Base-by-base conservation (phyloP, 1,140 invertebrate genomes). In the Danaus melanippus region DNA sequence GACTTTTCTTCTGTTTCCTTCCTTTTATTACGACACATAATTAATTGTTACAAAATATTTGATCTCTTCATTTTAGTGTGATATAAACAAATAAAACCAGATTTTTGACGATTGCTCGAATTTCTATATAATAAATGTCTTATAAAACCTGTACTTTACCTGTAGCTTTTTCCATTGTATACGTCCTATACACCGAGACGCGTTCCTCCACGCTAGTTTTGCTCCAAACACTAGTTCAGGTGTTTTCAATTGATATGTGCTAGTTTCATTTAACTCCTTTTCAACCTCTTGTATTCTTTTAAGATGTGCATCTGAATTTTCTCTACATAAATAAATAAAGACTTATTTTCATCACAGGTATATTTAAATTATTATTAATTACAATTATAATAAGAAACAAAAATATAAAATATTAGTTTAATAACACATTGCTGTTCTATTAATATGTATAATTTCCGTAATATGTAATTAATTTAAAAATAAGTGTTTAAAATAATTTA, bases 141-240 rank as follows among this genome's bases (percentile, higher is more conserved):
- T 32, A 32, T 32, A 32, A 32, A 32, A 32, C 10, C 17, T 43
- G 11, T 39, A 48, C 44, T 11, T n/a, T 43, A 97, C 96, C 91
- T 98, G 95, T 65, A 98, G 73, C 88, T 97, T 98, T 0, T 95
- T 95, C 97, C 96, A 98, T 74, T 98, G 96, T 74, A 98, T 98
- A 61, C 97, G 88, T 0, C 96, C 97, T 66, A 98, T 98, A 76
- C 97, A 98, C 41, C 97, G 88, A 0, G 93, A 90, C 1, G 96
- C 94, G 83, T 98, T 98, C 64, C 97, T 90, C 97, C 97, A 98
- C 0, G 94, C 96, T 56, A 96, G 87, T 87, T 98, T 98, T 0
- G 96, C 95, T 6, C 96, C 97, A 78, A 95, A 98, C 58, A 95
- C 93, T 54, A 98, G 87, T 87, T 98, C 97, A 0, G 94, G 94